Evolutionary conservation across 2,888 invertebrate genomes (phyloP), one percentile per base, ranked within the genome.

Genomic region (Heliothis peltigera): DNA sequence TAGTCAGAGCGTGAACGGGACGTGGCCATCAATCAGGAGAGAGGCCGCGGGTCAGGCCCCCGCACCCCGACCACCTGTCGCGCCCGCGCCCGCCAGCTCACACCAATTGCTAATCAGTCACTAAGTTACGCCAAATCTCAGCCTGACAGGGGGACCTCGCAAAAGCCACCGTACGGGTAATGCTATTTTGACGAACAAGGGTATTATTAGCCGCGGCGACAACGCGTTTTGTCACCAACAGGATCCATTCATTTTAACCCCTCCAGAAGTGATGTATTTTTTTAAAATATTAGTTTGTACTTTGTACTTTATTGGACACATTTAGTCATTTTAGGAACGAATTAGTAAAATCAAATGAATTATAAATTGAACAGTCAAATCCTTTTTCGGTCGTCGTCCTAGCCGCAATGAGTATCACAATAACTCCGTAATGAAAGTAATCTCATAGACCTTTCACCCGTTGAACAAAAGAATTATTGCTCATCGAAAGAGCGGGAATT

Each of bases 91-190:
- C 86, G 87, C 87, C 89, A 89, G 87, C 89, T 87, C 88, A 85
- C 89, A 91, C 87, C 91, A 91, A 92, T 91, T 91, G 92, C 94
- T 93, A 94, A 94, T 94, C 94, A 94, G 94, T 94, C 94, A 94
- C 92, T 92, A 92, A 92, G 92, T 91, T 91, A 89, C 89, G 88
- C 90, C 89, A 92, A 94, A 94, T 94, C 93, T 94, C 93, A 84
- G 90, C 84, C 79, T 88, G 91, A 90, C 90, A 90, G 86, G 86
- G 85, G 84, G 85, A 87, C 85, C 85, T 69, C 83, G 86, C 82
- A 70, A 81, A 32, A 79, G 86, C 84, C 81, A 70, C 80, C 79
- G 87, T 83, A 84, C 79, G 83, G 81, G 83, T 92, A 91, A 91
- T 91, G 89, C 85, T 89, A 86, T 92, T 93, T 91, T 92, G 90